phyloP scores from a whole-genome alignment of 2,113 vertebrate genomes.

The Microcebus ravelobensis region DNA sequence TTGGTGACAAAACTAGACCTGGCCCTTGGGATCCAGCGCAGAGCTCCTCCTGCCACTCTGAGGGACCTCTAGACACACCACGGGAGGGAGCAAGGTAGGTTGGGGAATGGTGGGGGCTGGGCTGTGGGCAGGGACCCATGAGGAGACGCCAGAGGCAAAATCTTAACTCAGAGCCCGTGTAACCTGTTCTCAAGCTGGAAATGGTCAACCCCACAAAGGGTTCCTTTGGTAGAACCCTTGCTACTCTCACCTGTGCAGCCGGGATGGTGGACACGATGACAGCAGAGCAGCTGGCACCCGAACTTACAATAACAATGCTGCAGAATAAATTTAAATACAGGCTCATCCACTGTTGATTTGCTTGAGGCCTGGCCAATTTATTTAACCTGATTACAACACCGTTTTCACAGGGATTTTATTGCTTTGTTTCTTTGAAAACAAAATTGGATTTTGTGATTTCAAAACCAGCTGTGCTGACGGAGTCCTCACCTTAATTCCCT shows the following conservation, averaged over 20 bases:
- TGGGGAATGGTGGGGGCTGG: not conserved
- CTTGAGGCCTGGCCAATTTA: not conserved
- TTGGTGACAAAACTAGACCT: not conserved
- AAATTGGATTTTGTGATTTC: not conserved
- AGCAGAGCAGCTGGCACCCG: not conserved
- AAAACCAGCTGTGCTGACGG: not conserved
- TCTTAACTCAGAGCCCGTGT: not conserved
- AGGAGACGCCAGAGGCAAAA: slow-evolving; percentile 6
- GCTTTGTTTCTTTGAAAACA: not conserved
- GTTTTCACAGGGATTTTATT: not conserved
- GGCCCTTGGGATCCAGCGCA: not conserved
- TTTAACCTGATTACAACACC: not conserved
- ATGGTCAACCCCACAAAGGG: slow-evolving; percentile 33
- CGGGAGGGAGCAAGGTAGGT: not conserved
- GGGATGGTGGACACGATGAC: not conserved
- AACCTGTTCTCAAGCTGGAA: slow-evolving; percentile 27
- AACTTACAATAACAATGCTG: not conserved
- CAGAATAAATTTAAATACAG: not conserved
- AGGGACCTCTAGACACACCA: not conserved
- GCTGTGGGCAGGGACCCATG: not conserved
- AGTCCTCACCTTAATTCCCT: not conserved
- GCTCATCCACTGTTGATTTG: not conserved
- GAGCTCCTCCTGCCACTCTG: not conserved
- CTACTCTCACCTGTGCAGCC: not conserved
- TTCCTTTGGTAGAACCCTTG: slow-evolving; percentile 10